Conservation (phyloP, 2,888 invertebrate genomes). For the Plutella xylostella region DNA sequence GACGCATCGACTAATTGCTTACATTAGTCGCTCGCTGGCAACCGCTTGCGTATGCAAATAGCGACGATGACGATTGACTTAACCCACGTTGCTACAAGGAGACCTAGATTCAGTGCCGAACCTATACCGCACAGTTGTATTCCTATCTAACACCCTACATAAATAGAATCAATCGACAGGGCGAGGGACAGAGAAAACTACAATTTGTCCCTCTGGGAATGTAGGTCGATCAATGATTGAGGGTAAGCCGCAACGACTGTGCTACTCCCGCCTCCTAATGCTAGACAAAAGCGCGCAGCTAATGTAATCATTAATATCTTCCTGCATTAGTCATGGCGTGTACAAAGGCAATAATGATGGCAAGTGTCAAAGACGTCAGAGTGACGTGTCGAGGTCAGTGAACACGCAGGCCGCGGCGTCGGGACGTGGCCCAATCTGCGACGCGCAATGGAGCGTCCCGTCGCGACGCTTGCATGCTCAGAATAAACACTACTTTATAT, state of each 20-base stretch:
- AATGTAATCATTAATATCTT: no score
- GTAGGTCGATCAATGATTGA: not conserved
- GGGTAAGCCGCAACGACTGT: no score
- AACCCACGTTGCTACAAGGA: constrained; percentile 41
- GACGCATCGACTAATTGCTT: constrained; percentile 56
- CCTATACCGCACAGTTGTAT: constrained; percentile 1
- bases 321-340: not conserved
- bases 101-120: constrained; percentile 13
- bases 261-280: no score
- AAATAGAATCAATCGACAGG: no score
- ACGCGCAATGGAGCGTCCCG: no score
- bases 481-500: no score
- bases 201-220: constrained; percentile 8
- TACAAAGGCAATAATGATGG: constrained; percentile 3
- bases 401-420: constrained; percentile 29
- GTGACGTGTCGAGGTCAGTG: constrained; percentile 34
- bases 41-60: constrained; percentile 48
- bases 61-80: constrained; percentile 50
- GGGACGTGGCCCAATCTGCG: constrained; percentile 25
- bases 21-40: constrained; percentile 46
- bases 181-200: no score
- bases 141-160: no score
- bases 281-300: no score
- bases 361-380: constrained; percentile 26
- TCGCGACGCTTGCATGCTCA: no score